Conservation (phyloP, 2,888 invertebrate species). For the Lithophane ornitopus region DNA sequence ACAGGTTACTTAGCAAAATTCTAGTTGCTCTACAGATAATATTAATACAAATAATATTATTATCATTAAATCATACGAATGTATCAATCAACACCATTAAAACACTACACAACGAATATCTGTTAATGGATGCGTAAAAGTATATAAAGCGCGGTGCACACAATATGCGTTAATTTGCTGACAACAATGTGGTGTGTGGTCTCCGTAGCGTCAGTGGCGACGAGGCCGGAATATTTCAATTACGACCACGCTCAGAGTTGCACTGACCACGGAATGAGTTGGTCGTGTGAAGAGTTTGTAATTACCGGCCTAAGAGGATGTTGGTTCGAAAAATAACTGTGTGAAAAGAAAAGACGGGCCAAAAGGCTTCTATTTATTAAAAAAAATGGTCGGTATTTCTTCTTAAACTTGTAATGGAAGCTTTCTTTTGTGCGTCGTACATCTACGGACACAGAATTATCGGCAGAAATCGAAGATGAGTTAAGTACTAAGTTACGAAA, state of each 20-base stretch:
- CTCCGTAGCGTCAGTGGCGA: slow-evolving; percentile 68
- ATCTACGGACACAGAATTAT: neutral
- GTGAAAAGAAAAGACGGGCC: neutral
- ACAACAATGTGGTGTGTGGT: slow-evolving; percentile 78
- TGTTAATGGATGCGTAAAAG: slow-evolving; percentile 26
- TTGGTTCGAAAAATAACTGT: neutral
- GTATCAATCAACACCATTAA: neutral
- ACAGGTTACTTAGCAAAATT: neutral
- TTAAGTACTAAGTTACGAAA: neutral
- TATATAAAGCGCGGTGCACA: slow-evolving; percentile 57
- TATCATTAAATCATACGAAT: neutral
- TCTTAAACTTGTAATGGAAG: neutral
- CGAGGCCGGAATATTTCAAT: slow-evolving; percentile 69
- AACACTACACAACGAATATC: neutral
- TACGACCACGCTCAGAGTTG: slow-evolving; percentile 49
- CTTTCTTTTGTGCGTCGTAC: no score
- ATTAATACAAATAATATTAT: neutral
- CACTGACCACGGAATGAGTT: slow-evolving; percentile 32
- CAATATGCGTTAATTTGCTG: slow-evolving; percentile 80
- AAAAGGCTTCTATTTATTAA: neutral
- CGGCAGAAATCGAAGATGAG: neutral
- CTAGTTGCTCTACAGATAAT: neutral
- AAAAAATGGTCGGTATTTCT: neutral
- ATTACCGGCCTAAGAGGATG: slow-evolving; percentile 28
- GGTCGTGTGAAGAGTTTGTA: slow-evolving; percentile 34